phyloP scores from a whole-genome alignment of 1,140 invertebrate species.

The Pseudomyrmex sp. region DNA sequence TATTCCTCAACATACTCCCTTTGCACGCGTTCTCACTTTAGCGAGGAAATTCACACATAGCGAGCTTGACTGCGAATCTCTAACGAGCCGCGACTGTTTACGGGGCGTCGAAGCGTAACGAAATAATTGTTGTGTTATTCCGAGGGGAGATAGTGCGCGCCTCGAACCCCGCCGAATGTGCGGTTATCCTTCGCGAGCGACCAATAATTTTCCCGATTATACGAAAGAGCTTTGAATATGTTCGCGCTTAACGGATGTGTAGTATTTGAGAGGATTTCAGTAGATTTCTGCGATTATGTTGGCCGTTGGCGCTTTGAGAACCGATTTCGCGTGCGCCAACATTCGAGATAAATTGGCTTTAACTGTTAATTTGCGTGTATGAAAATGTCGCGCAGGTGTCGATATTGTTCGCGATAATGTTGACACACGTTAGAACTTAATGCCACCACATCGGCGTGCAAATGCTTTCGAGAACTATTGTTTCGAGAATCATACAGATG shows the following conservation, averaged over 20 bases:
- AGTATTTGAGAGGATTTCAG: slow-evolving; percentile 18
- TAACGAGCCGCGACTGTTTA: slow-evolving; percentile 69
- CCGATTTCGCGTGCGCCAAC: not conserved
- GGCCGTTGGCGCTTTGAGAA: not conserved
- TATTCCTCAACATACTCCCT: not conserved
- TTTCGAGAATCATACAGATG: not conserved
- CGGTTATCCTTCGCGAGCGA: slow-evolving; percentile 31
- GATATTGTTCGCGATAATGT: slow-evolving; percentile 29
- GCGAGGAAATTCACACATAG: slow-evolving; percentile 67
- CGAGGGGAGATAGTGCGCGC: slow-evolving; percentile 10
- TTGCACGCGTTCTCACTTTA: slow-evolving; percentile 60
- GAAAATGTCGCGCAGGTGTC: slow-evolving; percentile 30
- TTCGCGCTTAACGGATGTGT: slow-evolving; percentile 15
- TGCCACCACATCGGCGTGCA: not conserved
- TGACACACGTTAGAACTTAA: slow-evolving; percentile 12
- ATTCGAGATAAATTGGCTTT: not conserved
- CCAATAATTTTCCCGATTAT: slow-evolving; percentile 24
- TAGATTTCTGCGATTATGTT: slow-evolving; percentile 51
- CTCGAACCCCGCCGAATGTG: slow-evolving; percentile 19
- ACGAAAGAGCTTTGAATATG: not conserved
- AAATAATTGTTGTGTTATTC: slow-evolving; percentile 59
- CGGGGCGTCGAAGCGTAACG: slow-evolving; percentile 50
- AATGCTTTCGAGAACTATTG: not conserved
- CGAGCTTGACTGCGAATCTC: slow-evolving; percentile 59
- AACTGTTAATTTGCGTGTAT: slow-evolving; percentile 36